Conservation (phyloP, 2,797 vertebrate species). For the Spatula versicolor region DNA sequence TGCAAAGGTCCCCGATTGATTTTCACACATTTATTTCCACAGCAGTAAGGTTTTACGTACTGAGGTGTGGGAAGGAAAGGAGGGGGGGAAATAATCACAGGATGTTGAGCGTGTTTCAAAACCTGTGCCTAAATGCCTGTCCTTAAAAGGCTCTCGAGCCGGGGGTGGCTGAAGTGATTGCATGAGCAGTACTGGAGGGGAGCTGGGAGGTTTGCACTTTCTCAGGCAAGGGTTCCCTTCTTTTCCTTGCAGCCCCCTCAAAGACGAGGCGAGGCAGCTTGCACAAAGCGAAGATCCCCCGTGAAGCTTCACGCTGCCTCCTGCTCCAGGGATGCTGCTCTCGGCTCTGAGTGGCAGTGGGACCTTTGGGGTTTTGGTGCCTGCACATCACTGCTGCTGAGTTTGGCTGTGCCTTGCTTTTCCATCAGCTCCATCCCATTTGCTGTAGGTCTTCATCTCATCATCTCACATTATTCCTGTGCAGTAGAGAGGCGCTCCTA, state of each 20-base stretch:
- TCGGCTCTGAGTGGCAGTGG: neutral
- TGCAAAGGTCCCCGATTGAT: slow-evolving; percentile 40
- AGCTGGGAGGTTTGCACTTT: neutral
- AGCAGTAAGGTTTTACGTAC: slow-evolving; percentile 53
- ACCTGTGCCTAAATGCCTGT: neutral
- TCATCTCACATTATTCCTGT: neutral
- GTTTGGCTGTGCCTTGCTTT: neutral
- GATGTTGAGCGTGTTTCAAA: neutral
- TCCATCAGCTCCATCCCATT: neutral
- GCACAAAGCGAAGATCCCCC: neutral
- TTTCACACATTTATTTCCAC: slow-evolving; percentile 61
- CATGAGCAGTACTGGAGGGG: neutral
- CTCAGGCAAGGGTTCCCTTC: neutral
- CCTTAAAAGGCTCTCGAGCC: neutral
- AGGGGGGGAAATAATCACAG: neutral
- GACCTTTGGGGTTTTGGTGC: fast-evolving
- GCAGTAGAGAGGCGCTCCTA: fast-evolving
- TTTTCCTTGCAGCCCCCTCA: neutral
- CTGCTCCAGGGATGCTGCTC: neutral
- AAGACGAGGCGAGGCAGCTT: neutral
- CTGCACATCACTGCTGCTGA: neutral
- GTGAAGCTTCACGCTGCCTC: neutral
- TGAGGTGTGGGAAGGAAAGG: slow-evolving; percentile 4
- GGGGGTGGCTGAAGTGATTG: neutral
- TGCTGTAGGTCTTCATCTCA: neutral